A percentile compares a stretch with the other conserved stretches of the same genome.
Evolutionary conservation across 2,113 vertebrate genomes (phyloP).

Genomic region (Salvelinus fontinalis): DNA sequence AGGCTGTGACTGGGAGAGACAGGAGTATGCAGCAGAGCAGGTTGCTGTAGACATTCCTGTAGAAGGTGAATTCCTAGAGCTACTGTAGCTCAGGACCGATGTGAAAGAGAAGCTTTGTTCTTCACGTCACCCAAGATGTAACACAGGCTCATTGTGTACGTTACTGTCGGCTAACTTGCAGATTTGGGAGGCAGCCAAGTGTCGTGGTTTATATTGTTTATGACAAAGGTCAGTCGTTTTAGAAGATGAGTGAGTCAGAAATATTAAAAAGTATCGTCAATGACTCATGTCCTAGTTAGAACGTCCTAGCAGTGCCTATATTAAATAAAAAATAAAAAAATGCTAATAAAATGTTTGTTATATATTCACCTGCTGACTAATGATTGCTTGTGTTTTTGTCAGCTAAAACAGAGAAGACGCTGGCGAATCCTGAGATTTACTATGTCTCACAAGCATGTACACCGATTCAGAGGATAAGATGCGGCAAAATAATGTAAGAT

Average conservation of each 20-base stretch:
- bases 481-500: no score
- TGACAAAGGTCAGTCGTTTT: neutral
- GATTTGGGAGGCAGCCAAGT: neutral
- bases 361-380: no score
- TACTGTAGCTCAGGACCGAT: slow-evolving; percentile 33
- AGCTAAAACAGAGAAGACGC: no score
- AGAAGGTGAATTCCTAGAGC: slow-evolving; percentile 6
- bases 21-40: slow-evolving; percentile 47
- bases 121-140: slow-evolving; percentile 1
- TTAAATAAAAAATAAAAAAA: no score
- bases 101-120: slow-evolving; percentile 32
- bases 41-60: slow-evolving; percentile 41
- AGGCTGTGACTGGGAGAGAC: slow-evolving; percentile 1
- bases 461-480: neutral
- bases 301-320: no score
- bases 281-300: no score
- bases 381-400: no score
- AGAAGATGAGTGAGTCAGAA: neutral
- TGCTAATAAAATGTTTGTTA: no score
- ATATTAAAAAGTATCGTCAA: no score
- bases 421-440: no score
- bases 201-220: neutral
- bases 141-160: neutral
- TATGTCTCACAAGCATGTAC: no score
- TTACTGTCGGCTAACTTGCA: neutral